Base-by-base conservation (phyloP, 2,113 vertebrate genomes). In the Laticauda colubrina region DNA sequence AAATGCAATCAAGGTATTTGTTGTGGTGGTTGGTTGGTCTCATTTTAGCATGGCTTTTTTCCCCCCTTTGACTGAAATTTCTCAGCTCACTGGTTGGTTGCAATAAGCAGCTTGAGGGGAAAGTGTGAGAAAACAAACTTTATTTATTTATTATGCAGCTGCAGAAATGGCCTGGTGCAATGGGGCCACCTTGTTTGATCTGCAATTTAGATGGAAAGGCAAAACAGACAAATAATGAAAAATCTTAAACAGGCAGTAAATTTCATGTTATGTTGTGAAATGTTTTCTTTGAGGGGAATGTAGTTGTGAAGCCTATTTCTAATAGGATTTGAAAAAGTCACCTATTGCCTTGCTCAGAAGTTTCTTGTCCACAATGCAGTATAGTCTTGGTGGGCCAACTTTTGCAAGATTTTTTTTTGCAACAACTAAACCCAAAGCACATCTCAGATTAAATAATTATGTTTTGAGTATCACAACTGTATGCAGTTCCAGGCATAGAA, bases 11-110 rank as follows among this genome's bases (percentile, higher is more conserved):
- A 94, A 91, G 93, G 95, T 53, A 21, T 0, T 53, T 69, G 75
- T 54, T 95, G 95, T 94, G 95, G 90, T 91, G 95, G 54, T 95
- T 96, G 95, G 95, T 91, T 2, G 26, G 89, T 1, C 85, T 21
- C 0, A 0, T 5, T 0, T 0, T 54, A 45, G 48, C 59, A 29
- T 61, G 24, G 3, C 57, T 10, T 61, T 3, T 23, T 23, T 23
- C 23, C 57, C 0, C 8, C 26, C 34, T 1, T 15, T 0, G 4
- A 12, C 43, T 89, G n/a, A 86, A 93, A 90, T 88, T 85, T 94
- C 23, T 0, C 93, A 93, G 93, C 91, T 95, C 90, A 88, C 87
- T 15, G 39, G 48, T 51, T 88, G 0, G 15, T 94, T 90, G 91
- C 93, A 61, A 90, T 86, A 39, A 90, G 45, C 20, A 21, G 26